A percentile compares a stretch with the other conserved stretches of the same genome.
Conservation (phyloP, 2,113 vertebrate species). For the Corythaixoides concolor region DNA sequence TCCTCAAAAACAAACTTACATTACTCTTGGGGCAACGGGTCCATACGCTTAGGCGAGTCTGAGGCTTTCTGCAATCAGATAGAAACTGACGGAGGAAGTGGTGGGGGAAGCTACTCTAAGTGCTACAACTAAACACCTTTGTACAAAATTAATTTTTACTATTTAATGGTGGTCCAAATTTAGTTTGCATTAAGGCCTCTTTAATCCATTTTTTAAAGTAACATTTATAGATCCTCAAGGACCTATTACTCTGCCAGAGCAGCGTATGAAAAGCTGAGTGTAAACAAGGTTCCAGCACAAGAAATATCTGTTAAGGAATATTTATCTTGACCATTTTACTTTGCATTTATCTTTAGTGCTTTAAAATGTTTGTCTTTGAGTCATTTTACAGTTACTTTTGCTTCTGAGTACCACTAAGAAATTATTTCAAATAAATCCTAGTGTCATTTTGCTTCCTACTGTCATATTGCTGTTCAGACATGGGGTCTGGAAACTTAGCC, state of each 20-base stretch:
- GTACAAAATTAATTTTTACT: neutral
- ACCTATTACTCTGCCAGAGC: neutral
- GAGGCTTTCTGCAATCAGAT: neutral
- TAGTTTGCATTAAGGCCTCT: neutral
- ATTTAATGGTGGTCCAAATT: neutral
- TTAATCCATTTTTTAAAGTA: neutral
- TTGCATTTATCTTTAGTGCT: neutral
- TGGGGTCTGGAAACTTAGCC: neutral
- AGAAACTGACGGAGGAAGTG: neutral
- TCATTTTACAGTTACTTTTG: neutral
- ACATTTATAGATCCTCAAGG: neutral
- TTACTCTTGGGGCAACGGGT: neutral
- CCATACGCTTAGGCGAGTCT: neutral
- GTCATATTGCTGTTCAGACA: neutral
- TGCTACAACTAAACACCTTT: neutral
- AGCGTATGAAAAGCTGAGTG: neutral
- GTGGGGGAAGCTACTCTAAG: neutral
- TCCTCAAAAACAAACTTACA: slow-evolving; percentile 9
- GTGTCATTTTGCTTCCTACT: neutral
- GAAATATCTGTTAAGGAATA: neutral
- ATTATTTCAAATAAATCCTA: neutral
- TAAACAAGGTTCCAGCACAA: neutral
- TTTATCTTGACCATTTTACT: neutral
- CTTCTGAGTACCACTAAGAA: neutral
- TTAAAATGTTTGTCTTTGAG: neutral